Percentiles rank a stretch among this genome's conserved stretches.
Evolutionary conservation across 2,113 vertebrate genomes (phyloP).

Genomic region (Gnathonemus longibarbis): DNA sequence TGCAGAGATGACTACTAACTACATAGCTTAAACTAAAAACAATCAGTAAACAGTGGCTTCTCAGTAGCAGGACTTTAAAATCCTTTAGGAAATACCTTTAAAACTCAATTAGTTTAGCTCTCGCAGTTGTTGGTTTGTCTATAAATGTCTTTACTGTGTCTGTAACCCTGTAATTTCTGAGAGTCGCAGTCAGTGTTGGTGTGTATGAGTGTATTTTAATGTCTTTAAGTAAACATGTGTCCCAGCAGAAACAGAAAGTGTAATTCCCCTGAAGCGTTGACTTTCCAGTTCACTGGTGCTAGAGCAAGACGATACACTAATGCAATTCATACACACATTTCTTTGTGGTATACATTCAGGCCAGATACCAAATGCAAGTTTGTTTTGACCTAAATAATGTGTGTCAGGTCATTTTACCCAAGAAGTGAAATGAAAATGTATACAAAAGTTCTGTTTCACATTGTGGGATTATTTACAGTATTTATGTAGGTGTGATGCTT

Average conservation of each 20-base stretch:
- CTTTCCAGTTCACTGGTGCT: background rate
- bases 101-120: background rate
- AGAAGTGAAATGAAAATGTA: background rate
- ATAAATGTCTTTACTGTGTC: background rate
- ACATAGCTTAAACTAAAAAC: background rate
- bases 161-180: background rate
- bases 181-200: background rate
- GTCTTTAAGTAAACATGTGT: background rate
- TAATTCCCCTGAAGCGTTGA: background rate
- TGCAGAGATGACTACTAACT: background rate
- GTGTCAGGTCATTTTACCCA: background rate
- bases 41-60: background rate
- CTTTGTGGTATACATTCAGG: background rate
- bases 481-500: background rate
- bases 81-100: background rate
- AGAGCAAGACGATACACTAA: background rate
- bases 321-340: background rate
- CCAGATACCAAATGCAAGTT: background rate
- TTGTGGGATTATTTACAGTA: background rate
- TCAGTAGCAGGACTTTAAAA: background rate
- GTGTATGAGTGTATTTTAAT: background rate
- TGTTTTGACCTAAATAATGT: background rate
- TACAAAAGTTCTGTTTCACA: background rate
- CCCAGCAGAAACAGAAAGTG: background rate
- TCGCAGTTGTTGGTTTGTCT: background rate